Evolutionary conservation across 2,113 vertebrate genomes (phyloP).

Genomic region (Onychostoma macrolepis): DNA sequence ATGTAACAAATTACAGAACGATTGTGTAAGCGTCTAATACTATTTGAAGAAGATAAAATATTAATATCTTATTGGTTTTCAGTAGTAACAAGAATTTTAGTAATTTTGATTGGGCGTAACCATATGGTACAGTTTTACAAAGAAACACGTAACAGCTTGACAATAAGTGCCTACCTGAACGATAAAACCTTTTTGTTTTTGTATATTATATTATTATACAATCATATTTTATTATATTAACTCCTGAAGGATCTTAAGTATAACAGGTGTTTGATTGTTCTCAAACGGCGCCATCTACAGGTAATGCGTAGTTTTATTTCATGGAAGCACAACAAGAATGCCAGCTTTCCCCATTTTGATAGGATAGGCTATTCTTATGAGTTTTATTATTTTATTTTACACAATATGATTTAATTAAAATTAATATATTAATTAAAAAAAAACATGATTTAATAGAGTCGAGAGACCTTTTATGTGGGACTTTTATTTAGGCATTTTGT

Average conservation of each 20-base stretch:
- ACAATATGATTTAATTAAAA: background rate
- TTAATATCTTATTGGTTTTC: background rate
- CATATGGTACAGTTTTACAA: background rate
- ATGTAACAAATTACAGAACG: background rate
- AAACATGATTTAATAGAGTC: background rate
- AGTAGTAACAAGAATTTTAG: background rate
- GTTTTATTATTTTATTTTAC: background rate
- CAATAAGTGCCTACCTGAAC: background rate
- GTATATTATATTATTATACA: background rate
- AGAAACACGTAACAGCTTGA: background rate
- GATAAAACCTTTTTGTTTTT: background rate
- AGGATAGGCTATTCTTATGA: background rate
- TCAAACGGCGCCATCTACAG: background rate
- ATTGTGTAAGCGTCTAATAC: background rate
- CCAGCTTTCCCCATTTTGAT: background rate
- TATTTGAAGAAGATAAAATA: background rate
- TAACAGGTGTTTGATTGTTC: constrained; percentile 14
- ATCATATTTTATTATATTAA: background rate
- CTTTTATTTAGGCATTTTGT: background rate
- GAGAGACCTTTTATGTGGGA: background rate
- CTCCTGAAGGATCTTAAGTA: background rate
- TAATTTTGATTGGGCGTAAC: background rate
- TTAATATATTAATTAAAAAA: background rate
- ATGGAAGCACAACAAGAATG: background rate
- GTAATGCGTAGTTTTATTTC: background rate